phyloP scores from a whole-genome alignment of 2,888 invertebrate genomes.

The Xylocampa areola region DNA sequence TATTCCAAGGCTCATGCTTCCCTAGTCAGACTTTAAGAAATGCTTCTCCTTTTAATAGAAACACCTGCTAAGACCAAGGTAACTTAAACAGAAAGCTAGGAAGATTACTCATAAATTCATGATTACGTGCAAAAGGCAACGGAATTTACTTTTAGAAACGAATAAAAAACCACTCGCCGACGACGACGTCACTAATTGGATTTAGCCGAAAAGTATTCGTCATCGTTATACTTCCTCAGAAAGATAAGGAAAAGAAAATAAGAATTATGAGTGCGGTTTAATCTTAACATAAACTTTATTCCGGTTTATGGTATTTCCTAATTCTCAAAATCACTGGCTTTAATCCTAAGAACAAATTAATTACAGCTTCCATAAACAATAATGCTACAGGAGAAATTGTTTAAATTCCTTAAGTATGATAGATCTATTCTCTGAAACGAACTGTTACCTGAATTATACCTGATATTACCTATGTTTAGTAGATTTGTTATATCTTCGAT shows the following conservation, averaged over 20 bases:
- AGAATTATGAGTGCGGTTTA: constrained; percentile 8
- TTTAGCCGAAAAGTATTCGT: constrained; percentile 46
- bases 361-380: not conserved
- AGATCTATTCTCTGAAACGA: constrained; percentile 5
- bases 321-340: not conserved
- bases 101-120: constrained; percentile 36
- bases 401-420: no score
- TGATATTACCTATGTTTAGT: constrained; percentile 9
- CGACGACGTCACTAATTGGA: constrained; percentile 25
- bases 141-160: constrained; percentile 11
- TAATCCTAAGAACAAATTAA: not conserved
- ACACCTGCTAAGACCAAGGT: constrained; percentile 16
- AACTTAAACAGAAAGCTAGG: constrained; percentile 30
- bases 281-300: not conserved
- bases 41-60: constrained; percentile 7
- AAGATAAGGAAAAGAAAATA: constrained; percentile 32
- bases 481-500: constrained; percentile 50
- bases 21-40: no score
- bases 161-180: constrained; percentile 19
- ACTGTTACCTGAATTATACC: constrained; percentile 9
- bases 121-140: constrained; percentile 4
- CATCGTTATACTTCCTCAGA: constrained; percentile 42
- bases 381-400: not conserved
- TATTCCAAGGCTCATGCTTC: no score
- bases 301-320: constrained; percentile 13